Percentiles rank a stretch among this genome's conserved stretches.
These are phyloP conservation scores for Pardalotus punctatus DNA, from an alignment of 2,113 vertebrate species.

Conservation along the genomic window DNA sequence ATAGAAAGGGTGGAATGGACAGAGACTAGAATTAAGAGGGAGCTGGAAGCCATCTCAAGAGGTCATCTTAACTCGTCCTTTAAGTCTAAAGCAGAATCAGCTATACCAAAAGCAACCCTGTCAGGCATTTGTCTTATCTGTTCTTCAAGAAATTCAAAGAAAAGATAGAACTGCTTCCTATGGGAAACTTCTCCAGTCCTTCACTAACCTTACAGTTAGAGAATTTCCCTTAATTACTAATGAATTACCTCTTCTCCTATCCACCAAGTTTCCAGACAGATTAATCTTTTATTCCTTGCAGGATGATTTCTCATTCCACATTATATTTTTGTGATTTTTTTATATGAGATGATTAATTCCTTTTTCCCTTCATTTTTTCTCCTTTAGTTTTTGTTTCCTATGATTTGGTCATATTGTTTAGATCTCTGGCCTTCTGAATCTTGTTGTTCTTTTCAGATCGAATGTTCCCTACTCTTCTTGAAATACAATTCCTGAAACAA, in stretches of 20 bases:
- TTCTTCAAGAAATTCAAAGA: not conserved
- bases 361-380: not conserved
- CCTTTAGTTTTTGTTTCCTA: not conserved
- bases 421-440: not conserved
- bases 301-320: not conserved
- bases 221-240: not conserved
- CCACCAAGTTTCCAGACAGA: not conserved
- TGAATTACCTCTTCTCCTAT: not conserved
- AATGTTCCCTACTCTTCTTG: not conserved
- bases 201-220: not conserved
- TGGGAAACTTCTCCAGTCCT: not conserved
- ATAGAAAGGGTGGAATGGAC: not conserved
- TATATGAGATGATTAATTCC: not conserved
- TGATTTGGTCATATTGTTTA: not conserved
- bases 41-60: slow-evolving; percentile 23
- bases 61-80: not conserved
- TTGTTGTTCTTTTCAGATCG: not conserved
- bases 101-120: not conserved
- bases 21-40: not conserved
- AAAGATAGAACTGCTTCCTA: not conserved
- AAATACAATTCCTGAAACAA: not conserved
- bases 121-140: not conserved
- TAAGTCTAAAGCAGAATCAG: not conserved
- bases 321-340: not conserved
- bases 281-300: not conserved